A percentile compares a stretch with the other conserved stretches of the same genome.
Conservation (phyloP, 2,797 vertebrate species). For the Tarsius wallacei region DNA sequence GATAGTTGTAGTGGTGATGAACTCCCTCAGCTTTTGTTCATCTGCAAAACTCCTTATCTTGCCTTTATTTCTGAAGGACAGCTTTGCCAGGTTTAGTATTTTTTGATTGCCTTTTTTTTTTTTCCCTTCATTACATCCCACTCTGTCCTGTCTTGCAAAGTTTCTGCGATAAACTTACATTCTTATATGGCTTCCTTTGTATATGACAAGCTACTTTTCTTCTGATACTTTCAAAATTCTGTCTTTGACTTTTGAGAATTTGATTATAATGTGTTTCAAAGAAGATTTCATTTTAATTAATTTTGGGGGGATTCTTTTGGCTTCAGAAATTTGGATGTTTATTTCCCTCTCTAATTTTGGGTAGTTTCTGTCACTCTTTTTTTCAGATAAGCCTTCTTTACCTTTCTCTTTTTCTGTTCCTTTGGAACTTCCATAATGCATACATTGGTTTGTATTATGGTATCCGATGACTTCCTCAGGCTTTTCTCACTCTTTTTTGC, state of each 20-base stretch:
- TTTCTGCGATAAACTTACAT: not conserved
- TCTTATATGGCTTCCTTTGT: not conserved
- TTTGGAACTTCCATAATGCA: not conserved
- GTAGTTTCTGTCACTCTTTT: not conserved
- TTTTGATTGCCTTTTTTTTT: not conserved
- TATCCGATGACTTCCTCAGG: not conserved
- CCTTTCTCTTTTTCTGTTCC: not conserved
- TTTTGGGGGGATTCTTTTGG: not conserved
- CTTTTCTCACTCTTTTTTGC: not conserved
- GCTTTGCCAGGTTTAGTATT: not conserved
- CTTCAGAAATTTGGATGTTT: not conserved
- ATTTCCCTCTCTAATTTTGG: not conserved
- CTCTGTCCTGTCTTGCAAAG: not conserved
- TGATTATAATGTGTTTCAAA: not conserved
- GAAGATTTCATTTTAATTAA: too few relatives aligned
- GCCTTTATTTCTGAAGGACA: not conserved
- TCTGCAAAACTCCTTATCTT: not conserved
- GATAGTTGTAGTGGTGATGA: not conserved
- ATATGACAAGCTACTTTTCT: not conserved
- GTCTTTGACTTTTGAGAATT: not conserved
- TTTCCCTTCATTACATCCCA: not conserved
- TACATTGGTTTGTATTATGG: not conserved
- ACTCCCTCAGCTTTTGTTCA: not conserved
- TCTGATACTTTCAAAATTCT: not conserved
- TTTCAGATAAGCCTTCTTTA: not conserved